Evolutionary conservation across 92 coral and sea anemone species (phyloP).

Genomic region (Diadumene lineata): DNA sequence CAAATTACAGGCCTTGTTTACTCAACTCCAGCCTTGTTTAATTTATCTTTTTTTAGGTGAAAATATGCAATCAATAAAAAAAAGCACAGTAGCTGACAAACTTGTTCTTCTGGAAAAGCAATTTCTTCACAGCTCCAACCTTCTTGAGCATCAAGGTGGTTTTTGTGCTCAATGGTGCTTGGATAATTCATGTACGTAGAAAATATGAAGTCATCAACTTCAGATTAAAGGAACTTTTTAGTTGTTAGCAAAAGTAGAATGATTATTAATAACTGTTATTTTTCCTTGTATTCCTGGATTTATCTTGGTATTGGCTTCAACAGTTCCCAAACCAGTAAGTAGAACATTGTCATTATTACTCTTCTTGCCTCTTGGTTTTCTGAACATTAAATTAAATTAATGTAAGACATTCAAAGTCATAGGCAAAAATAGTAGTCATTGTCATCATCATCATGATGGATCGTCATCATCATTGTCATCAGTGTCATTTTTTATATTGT

Average conservation of each 20-base stretch:
- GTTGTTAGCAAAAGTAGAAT: no score
- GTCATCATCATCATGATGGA: no score
- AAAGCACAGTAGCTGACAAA: conserved; percentile 68
- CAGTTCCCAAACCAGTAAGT: conserved; percentile 19
- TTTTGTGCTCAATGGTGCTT: conserved; percentile 98
- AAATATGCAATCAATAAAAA: conserved; percentile 73
- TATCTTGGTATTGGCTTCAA: neutral
- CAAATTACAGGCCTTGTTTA: no score
- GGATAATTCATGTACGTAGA: conserved; percentile 72
- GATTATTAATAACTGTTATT: neutral
- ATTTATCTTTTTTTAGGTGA: conserved; percentile 54
- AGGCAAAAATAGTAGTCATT: no score
- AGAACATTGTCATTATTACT: neutral
- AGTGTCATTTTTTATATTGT: no score
- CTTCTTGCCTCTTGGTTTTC: no score
- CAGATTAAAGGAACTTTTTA: no score
- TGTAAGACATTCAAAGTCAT: no score
- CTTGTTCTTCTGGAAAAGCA: conserved; percentile 64
- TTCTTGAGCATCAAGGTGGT: conserved; percentile 86
- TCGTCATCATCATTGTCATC: no score
- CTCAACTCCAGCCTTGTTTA: neutral
- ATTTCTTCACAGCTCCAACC: conserved; percentile 67
- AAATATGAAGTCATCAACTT: neutral
- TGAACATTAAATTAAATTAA: neutral
- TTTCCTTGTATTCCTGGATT: neutral